Evolutionary conservation across 2,113 vertebrate genomes (phyloP).

Genomic region (Crotalus horridus): DNA sequence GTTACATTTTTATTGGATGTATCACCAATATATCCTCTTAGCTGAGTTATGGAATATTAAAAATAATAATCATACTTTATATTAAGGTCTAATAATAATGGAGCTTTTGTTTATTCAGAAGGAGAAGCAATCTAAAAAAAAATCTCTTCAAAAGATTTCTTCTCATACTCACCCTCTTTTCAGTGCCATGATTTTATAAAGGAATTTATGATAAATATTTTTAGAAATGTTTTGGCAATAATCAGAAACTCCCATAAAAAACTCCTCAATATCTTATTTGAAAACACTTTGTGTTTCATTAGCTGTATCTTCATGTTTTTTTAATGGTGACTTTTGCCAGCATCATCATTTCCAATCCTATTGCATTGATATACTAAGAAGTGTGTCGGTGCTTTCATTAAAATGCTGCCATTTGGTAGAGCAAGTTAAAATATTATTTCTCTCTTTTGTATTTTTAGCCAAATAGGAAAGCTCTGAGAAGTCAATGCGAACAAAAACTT

Average conservation of each 20-base stretch:
- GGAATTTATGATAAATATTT: not conserved
- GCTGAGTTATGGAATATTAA: not conserved
- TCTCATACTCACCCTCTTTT: not conserved
- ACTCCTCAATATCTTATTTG: not conserved
- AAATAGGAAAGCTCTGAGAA: conserved; percentile 44
- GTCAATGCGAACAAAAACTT: conserved; percentile 40
- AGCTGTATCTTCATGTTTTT: not conserved
- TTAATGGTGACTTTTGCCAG: conserved; percentile 22
- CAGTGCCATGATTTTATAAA: conserved; percentile 15
- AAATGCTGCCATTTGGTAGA: conserved; percentile 18
- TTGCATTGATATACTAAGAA: not conserved
- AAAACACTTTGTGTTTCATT: conserved; percentile 38
- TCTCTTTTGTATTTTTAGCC: conserved; percentile 31
- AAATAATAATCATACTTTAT: not conserved
- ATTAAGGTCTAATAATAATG: conserved; percentile 9
- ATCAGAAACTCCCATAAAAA: not conserved
- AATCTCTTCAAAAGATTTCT: not conserved
- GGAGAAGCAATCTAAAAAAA: conserved; percentile 11
- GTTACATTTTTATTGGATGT: conserved; percentile 31
- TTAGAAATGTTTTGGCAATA: not conserved
- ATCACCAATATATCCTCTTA: conserved; percentile 13
- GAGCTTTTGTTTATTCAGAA: conserved; percentile 14
- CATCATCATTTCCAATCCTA: conserved; percentile 18
- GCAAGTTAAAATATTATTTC: conserved; percentile 46
- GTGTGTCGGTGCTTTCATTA: not conserved